phyloP scores from a whole-genome alignment of 2,797 vertebrate species.

The Bovichtus variegatus region DNA sequence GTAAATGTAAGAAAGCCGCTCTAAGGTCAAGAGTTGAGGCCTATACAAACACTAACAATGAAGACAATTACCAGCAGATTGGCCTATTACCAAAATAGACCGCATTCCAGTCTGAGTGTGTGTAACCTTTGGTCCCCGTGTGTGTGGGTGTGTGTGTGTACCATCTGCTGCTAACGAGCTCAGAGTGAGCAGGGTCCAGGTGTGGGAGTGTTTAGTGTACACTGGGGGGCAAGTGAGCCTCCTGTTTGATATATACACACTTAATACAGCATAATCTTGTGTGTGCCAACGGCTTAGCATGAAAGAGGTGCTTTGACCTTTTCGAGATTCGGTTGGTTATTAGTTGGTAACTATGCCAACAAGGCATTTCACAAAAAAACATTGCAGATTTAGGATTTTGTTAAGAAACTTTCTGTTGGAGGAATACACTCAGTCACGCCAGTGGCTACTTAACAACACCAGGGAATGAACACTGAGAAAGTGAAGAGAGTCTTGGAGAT shows the following conservation, averaged over 20 bases:
- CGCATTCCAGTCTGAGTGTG: constrained; percentile 72
- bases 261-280: constrained; percentile 55
- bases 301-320: constrained; percentile 43
- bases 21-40: constrained; percentile 66
- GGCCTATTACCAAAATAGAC: constrained; percentile 72
- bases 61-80: constrained; percentile 77
- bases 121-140: constrained; percentile 64
- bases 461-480: too few relatives aligned
- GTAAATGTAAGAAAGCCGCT: constrained; percentile 48
- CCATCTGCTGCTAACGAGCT: constrained; percentile 84
- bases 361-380: not conserved
- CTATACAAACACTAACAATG: constrained; percentile 72
- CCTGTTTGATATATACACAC: constrained; percentile 54
- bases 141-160: constrained; percentile 26
- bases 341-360: constrained; percentile 33
- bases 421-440: not conserved
- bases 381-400: not conserved
- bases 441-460: not conserved
- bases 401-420: not conserved
- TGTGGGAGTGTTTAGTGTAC: constrained; percentile 81
- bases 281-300: constrained; percentile 23
- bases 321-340: constrained; percentile 26
- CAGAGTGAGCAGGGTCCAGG: constrained; percentile 69
- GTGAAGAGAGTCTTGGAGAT: too few relatives aligned
- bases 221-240: constrained; percentile 68